phyloP scores from a whole-genome alignment of 2,113 vertebrate species.

The Campylorhamphus procurvoides region DNA sequence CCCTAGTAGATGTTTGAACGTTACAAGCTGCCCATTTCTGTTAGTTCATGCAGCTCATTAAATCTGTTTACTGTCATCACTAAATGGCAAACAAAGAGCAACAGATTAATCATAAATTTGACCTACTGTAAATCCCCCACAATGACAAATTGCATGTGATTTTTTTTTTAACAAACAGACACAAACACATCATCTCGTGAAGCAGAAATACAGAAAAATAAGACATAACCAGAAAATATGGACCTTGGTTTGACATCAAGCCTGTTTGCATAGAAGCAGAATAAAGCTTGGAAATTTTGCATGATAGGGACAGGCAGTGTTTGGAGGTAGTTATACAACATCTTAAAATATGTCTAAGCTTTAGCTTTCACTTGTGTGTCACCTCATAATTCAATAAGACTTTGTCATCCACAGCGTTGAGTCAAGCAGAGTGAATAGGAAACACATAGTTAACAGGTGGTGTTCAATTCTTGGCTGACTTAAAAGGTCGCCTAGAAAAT shows the following conservation, averaged over 20 bases:
- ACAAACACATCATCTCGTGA: not conserved
- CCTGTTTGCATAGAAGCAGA: not conserved
- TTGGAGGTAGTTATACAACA: not conserved
- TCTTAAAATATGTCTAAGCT: not conserved
- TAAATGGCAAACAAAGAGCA: slow-evolving; percentile 33
- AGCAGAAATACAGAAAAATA: not conserved
- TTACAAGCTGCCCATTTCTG: slow-evolving; percentile 1
- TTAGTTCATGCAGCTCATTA: not conserved
- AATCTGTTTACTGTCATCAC: slow-evolving; percentile 15
- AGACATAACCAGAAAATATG: not conserved
- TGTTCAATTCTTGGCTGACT: slow-evolving; percentile 49
- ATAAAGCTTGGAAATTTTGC: not conserved
- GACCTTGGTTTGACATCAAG: not conserved
- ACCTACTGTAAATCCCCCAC: slow-evolving; percentile 12
- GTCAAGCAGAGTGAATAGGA: slow-evolving; percentile 17
- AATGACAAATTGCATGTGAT: not conserved
- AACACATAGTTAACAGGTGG: slow-evolving; percentile 56
- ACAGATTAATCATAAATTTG: slow-evolving; percentile 32
- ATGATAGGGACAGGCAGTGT: not conserved
- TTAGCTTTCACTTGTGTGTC: not conserved
- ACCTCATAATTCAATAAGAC: not conserved
- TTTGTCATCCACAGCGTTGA: not conserved
- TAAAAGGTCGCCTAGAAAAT: slow-evolving; percentile 39
- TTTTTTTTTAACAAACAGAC: not conserved
- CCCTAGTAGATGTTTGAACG: not conserved